Conservation (phyloP, 2,113 vertebrate genomes). For the Otocyon megalotis region DNA sequence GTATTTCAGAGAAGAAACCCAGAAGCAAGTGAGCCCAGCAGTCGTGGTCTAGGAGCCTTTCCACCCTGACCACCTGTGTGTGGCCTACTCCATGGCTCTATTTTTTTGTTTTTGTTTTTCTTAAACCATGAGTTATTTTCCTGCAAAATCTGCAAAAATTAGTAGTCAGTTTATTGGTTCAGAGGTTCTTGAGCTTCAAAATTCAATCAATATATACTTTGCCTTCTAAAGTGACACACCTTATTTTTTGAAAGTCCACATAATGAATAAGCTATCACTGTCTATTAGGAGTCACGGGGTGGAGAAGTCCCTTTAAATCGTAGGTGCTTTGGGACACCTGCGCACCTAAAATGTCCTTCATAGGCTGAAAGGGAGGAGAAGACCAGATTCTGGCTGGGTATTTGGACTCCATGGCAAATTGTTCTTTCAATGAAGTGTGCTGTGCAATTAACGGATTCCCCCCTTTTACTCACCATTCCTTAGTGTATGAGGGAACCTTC, state of each 20-base stretch:
- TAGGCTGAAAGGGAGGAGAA: neutral
- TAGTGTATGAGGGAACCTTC: constrained; percentile 57
- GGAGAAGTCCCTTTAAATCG: neutral
- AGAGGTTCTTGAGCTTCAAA: neutral
- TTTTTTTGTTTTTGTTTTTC: neutral
- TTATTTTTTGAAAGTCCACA: constrained; percentile 54
- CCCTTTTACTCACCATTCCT: constrained; percentile 36
- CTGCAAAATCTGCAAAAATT: neutral
- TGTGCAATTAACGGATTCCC: neutral
- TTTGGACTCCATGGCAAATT: constrained; percentile 46
- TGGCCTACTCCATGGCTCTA: neutral
- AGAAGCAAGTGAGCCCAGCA: neutral
- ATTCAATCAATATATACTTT: neutral
- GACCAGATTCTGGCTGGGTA: constrained; percentile 36
- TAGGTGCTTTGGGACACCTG: neutral
- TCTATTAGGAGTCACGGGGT: neutral
- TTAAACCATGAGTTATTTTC: neutral
- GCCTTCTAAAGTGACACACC: neutral
- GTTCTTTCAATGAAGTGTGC: constrained; percentile 49
- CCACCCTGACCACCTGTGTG: neutral
- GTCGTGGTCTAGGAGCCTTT: neutral
- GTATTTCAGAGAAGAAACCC: neutral
- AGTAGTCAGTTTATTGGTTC: neutral
- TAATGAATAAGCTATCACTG: neutral
- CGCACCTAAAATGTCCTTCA: neutral